Evolutionary conservation across 1,140 invertebrate genomes (phyloP).

Genomic region (Parapsyche elsis): DNA sequence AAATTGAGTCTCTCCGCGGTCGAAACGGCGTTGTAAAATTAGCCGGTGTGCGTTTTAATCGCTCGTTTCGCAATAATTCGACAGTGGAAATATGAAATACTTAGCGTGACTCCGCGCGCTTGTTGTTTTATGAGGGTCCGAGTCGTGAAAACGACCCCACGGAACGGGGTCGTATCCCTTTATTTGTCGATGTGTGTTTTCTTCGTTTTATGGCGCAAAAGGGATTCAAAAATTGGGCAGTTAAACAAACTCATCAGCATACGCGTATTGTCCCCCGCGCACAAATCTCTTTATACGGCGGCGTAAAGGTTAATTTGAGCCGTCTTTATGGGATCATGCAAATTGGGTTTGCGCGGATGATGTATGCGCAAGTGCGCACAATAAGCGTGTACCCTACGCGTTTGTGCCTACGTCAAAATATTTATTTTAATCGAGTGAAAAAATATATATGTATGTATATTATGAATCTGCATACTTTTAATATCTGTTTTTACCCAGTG

Average conservation of each 20-base stretch:
- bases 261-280: background rate
- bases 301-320: constrained; percentile 1
- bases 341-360: background rate
- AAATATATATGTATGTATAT: too few species aligned
- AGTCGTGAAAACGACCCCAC: constrained; percentile 1
- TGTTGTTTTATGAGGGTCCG: background rate
- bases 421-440: too few species aligned
- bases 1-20: too few species aligned
- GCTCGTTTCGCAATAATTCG: background rate
- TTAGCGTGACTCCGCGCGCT: background rate
- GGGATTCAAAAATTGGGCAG: constrained; percentile 31
- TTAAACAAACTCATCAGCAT: constrained; percentile 22
- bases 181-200: constrained; percentile 15
- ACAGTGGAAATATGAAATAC: constrained; percentile 2
- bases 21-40: too few species aligned
- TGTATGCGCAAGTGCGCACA: too few species aligned
- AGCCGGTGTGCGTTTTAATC: background rate
- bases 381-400: too few species aligned
- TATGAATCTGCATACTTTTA: too few species aligned
- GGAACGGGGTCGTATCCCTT: background rate
- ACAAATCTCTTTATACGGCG: constrained; percentile 21
- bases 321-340: constrained; percentile 20
- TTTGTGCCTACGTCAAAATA: too few species aligned
- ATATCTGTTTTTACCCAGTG: too few species aligned
- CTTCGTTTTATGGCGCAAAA: constrained; percentile 1